Base-by-base conservation (phyloP, 2,888 invertebrate genomes). In the Brachylomia viminalis region DNA sequence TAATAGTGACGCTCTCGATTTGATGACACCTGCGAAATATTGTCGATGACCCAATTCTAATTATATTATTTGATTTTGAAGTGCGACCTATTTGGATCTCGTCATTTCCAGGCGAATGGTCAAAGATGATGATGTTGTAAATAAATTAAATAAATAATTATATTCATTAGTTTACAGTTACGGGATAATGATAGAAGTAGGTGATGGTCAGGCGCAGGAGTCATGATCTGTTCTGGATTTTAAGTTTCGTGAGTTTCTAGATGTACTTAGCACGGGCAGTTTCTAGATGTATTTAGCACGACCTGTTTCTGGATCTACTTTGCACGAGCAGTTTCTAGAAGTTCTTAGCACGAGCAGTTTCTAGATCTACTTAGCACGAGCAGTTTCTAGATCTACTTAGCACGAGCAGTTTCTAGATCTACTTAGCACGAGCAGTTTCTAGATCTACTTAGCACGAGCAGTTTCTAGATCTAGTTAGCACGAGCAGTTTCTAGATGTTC, bases 241-340 rank as follows among this genome's bases (percentile, higher is more conserved):
- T n/a, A 30, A 8, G 1, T 64, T 47, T 64, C 0, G n/a, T 8
- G 20, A n/a, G 27, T 52, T 33, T 52, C 30, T 59, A 70, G 69
- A 78, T 78, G 56, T 69, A 69, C 78, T 75, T n/a, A n/a, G 15
- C 8, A 6, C 42, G 49, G 52, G 79, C 71, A 79, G 71, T 76
- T 70, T 61, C 52, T 45, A 49, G 61, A 45, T n/a, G n/a, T n/a
- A n/a, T n/a, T n/a, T n/a, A n/a, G n/a, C n/a, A n/a, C n/a, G n/a
- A n/a, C n/a, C n/a, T n/a, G 27, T 52, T 33, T 52, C 30, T 59
- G 59, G 69, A 78, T 78, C 67, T 69, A 69, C 78, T 75, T n/a
- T 23, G 15, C 8, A 6, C 42, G 49, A 59, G 79, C 71, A 79
- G 71, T 76, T 70, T 61, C 52, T 45, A 49, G 61, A 45, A n/a